These are phyloP conservation scores for Brachyhypopomus gauderio DNA, from an alignment of 2,113 vertebrate genomes.

Conservation along the genomic window DNA sequence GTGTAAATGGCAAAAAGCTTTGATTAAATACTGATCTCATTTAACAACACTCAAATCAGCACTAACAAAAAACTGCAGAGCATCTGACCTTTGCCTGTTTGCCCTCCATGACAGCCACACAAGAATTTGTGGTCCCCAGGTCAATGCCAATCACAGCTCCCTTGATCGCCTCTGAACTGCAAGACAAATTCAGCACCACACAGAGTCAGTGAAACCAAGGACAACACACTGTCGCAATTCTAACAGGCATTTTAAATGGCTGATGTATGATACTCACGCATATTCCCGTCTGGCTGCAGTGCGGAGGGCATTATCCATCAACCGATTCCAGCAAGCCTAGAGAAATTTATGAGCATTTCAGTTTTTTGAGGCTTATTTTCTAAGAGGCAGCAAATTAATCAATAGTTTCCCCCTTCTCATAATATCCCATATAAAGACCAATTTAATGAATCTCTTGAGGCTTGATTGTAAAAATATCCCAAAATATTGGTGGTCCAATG, in stretches of 20 bases:
- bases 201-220: neutral
- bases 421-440: no score
- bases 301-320: constrained; percentile 80
- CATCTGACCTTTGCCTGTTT: constrained; percentile 92
- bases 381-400: no score
- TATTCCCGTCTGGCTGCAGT: constrained; percentile 82
- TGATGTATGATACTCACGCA: constrained; percentile 79
- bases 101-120: constrained; percentile 98
- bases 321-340: constrained; percentile 83
- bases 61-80: neutral
- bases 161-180: constrained; percentile 94
- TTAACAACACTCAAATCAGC: neutral
- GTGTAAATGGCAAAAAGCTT: no score
- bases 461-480: no score
- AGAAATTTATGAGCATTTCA: constrained; percentile 25
- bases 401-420: no score
- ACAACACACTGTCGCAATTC: neutral
- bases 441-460: no score
- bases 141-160: constrained; percentile 96
- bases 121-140: constrained; percentile 97
- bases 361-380: no score
- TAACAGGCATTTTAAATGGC: neutral
- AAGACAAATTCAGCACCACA: constrained; percentile 41
- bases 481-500: no score
- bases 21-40: no score